Base-by-base conservation (phyloP, 2,888 invertebrate species). In the Cerceris rybyensis region DNA sequence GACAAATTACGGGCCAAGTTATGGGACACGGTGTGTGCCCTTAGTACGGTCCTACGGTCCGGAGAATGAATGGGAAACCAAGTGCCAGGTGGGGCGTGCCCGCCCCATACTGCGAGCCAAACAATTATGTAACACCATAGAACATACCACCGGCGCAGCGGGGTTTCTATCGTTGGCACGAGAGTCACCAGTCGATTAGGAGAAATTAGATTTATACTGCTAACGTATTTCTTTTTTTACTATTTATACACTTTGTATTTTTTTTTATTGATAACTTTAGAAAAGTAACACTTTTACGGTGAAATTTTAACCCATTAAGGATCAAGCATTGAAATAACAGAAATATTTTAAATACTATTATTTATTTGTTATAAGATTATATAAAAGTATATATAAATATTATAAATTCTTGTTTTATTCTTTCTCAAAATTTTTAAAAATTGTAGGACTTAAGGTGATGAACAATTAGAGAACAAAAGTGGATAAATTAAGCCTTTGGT, bases 51-150 rank as follows among this genome's bases (percentile, higher is more conserved):
- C 58, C 74, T 78, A 73, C 71, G 75, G 70, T 66, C 71, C 77
- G 67, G 70, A 59, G 80, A 70, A 86, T 87, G 87, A 90, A 90
- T 89, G 86, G 87, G 82, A 75, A 59, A 70, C 67, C 61, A 84
- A 84, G 83, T 86, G 90, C 87, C 90, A 90, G 91, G 88, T 90
- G 89, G 89, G 89, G 87, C 88, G 88, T 88, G 87, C 86, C 81
- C 73, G 78, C 82, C 85, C 86, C 86, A 87, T 85, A 81, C 89
- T 86, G 87, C 73, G 84, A 82, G 71, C 76, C 86, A 81, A 88
- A 91, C 90, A 91, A 91, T 91, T 88, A 88, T 87, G 80, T 86
- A 89, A 91, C 86, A 86, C 88, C 84, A 64, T 82, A 49, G 75
- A 76, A 82, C 78, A 81, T 57, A 75, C 84, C 81, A 49, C 81